Evolutionary conservation across 2,797 vertebrate species (phyloP), one percentile per base, ranked within the genome.

Genomic region (Semotilus atromaculatus): DNA sequence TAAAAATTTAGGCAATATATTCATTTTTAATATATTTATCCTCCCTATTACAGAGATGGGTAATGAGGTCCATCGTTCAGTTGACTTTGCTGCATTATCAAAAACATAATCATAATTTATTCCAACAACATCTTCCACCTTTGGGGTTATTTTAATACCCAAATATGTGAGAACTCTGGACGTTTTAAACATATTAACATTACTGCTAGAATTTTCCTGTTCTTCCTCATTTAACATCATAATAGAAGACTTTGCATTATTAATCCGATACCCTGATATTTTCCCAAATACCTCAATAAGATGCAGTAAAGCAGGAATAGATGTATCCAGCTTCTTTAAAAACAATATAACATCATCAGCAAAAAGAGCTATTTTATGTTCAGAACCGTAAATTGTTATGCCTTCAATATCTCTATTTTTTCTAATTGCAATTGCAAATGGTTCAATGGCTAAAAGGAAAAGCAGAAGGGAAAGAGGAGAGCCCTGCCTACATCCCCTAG

Each of bases 161-260:
- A 55, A 23, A 55, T 81, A 82, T 84, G 66, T 87, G 60, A 81
- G 77, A 51, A 51, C n/a, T 9, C 80, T 64, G 34, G 64, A 45
- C 7, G 40, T 40, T 40, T 40, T 40, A 40, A 40, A 40, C 21
- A 68, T 64, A 7, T 34, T 77, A 70, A 26, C 55, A 51, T 84
- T 36, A 40, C 51, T 19, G 19, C 36, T 18, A 29, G 43, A 7
- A 66, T 23, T 74, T 40, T 82, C 79, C 71, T 3, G 67, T 43
- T 82, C 79, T 67, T 62, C 55, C 34, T 68, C 43, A 36, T 80
- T 82, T 66, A 74, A 45, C 51, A 85, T 9, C 66, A 85, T 85
- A 29, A 70, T 36, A 29, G 67, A 79, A 23, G 71, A 77, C 78
- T 82, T 85, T 16, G 23, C 38, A 26, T 68, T 38, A 26, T 74